These are phyloP conservation scores for Papilio machaon DNA, from an alignment of 1,140 invertebrate species.

Conservation along the genomic window DNA sequence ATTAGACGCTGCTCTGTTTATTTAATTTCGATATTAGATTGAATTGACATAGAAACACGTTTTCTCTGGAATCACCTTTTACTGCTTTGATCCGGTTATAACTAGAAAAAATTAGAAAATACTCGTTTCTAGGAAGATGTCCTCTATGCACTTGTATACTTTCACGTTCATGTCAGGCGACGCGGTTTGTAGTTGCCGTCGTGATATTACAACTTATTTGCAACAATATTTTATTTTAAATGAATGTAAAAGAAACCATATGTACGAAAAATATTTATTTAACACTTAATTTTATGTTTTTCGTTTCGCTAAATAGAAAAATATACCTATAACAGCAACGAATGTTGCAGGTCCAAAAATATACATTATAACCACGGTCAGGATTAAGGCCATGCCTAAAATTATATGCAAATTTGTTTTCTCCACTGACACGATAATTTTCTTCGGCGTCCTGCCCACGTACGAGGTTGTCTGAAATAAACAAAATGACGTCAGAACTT, in stretches of 20 bases:
- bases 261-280: conserved; percentile 21
- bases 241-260: neutral
- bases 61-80: too few relatives aligned
- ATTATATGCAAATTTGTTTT: conserved; percentile 45
- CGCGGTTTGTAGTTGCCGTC: too few relatives aligned
- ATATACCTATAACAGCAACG: conserved; percentile 46
- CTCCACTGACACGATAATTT: conserved; percentile 48
- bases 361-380: conserved; percentile 48
- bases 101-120: too few relatives aligned
- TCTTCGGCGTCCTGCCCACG: conserved; percentile 51
- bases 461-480: conserved; percentile 63
- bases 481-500: conserved; percentile 30
- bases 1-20: too few relatives aligned
- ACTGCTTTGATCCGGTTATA: too few relatives aligned
- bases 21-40: too few relatives aligned
- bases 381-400: conserved; percentile 48
- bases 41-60: too few relatives aligned
- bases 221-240: too few relatives aligned
- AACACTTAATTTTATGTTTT: conserved; percentile 31
- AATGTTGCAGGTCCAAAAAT: conserved; percentile 51
- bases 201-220: too few relatives aligned
- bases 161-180: too few relatives aligned
- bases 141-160: too few relatives aligned
- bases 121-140: too few relatives aligned
- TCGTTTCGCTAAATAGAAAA: conserved; percentile 42